A percentile compares a stretch with the other conserved stretches of the same genome.
Evolutionary conservation across 2,888 invertebrate genomes (phyloP).

Genomic region (Cantharis flavilabris): DNA sequence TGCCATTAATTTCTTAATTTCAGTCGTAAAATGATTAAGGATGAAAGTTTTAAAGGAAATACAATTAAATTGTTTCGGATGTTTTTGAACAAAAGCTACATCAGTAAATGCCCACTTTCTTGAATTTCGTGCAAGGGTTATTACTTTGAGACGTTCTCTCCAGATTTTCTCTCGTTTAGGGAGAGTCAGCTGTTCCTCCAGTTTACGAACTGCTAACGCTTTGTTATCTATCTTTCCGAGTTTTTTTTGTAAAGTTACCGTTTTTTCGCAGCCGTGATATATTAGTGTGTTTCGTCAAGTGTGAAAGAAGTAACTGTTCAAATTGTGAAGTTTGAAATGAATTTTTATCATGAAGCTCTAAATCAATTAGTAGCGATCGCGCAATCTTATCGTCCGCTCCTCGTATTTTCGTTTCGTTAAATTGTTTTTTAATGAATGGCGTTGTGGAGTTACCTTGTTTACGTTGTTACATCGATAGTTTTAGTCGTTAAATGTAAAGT

Average conservation of each 20-base stretch:
- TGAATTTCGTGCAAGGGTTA: slow-evolving; percentile 24
- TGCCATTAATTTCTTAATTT: background rate
- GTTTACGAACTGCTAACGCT: slow-evolving; percentile 19
- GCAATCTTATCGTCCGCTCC: background rate
- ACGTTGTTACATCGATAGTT: background rate
- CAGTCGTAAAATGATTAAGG: background rate
- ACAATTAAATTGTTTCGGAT: slow-evolving; percentile 21
- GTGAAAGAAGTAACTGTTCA: slow-evolving; percentile 17
- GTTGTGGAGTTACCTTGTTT: background rate
- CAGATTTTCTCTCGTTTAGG: slow-evolving; percentile 16
- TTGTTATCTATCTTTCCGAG: slow-evolving; percentile 22
- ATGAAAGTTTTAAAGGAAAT: background rate
- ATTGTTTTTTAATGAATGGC: background rate
- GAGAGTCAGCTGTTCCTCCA: slow-evolving; percentile 29
- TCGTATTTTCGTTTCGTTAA: background rate
- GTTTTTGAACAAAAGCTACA: slow-evolving; percentile 16
- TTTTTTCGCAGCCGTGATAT: slow-evolving; percentile 18
- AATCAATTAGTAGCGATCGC: background rate
- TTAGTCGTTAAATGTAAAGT: background rate
- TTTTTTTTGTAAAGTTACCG: slow-evolving; percentile 16
- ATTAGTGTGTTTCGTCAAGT: slow-evolving; percentile 22
- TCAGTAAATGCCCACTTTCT: slow-evolving; percentile 20
- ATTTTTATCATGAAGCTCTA: too few species aligned
- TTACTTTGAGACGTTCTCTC: slow-evolving; percentile 24
- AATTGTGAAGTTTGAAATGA: slow-evolving; percentile 6